Conservation (phyloP, 1,140 invertebrate genomes). For the Aphelinus certus region DNA sequence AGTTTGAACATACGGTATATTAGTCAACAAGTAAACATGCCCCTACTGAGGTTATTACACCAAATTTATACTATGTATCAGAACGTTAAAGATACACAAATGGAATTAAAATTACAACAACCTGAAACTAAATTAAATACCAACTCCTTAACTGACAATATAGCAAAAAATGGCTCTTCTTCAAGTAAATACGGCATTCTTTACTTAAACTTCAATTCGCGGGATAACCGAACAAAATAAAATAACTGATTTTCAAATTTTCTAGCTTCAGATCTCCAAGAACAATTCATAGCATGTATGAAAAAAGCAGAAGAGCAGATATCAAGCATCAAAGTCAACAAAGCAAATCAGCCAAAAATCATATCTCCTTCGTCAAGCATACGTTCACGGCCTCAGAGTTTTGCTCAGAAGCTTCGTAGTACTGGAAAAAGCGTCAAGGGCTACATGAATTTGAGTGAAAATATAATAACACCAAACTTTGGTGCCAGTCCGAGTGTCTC, state of each 20-base stretch:
- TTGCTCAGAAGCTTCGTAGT: constrained; percentile 84
- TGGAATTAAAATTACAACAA: constrained; percentile 83
- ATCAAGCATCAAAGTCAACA: constrained; percentile 59
- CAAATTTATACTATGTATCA: constrained; percentile 98
- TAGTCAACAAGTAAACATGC: constrained; percentile 95
- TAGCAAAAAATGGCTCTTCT: constrained; percentile 66
- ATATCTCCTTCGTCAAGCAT: constrained; percentile 73
- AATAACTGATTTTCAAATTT: constrained; percentile 36
- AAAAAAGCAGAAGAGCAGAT: constrained; percentile 65
- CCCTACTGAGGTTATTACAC: constrained; percentile 88
- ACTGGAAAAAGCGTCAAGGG: constrained; percentile 85
- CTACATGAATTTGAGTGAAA: constrained; percentile 76
- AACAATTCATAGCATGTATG: constrained; percentile 60
- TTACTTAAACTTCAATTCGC: background rate
- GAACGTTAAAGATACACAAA: constrained; percentile 94
- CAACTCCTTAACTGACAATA: constrained; percentile 59
- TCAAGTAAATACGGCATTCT: constrained; percentile 63
- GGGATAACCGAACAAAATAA: background rate
- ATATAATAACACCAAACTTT: constrained; percentile 77
- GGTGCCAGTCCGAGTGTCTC: constrained; percentile 70
- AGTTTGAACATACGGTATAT: constrained; percentile 87
- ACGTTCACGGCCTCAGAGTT: constrained; percentile 81
- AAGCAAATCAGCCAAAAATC: constrained; percentile 55
- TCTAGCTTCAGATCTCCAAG: constrained; percentile 74
- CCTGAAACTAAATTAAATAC: constrained; percentile 63